These are phyloP conservation scores for Littorina saxatilis DNA, from an alignment of 1,140 invertebrate genomes.

Conservation along the genomic window DNA sequence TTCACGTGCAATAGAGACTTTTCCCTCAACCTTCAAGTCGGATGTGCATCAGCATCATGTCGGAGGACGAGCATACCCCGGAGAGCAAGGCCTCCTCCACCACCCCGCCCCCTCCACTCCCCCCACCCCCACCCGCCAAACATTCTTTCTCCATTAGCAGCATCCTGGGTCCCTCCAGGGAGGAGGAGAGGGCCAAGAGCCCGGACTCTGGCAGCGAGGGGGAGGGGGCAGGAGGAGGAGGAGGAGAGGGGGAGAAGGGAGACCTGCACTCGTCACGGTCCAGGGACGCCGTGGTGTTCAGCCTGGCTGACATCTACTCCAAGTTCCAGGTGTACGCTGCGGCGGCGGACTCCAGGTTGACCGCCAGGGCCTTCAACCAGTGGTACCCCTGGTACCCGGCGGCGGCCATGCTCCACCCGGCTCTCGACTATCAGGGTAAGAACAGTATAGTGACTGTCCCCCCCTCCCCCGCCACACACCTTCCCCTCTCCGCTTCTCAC, in stretches of 20 bases:
- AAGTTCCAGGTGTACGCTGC: slow-evolving; percentile 42
- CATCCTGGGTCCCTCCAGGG: slow-evolving; percentile 39
- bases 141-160: slow-evolving; percentile 47
- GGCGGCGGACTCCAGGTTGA: slow-evolving; percentile 27
- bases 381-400: slow-evolving; percentile 49
- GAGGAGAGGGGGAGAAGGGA: not conserved
- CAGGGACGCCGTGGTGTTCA: slow-evolving; percentile 45
- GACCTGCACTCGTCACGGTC: not conserved
- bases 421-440: slow-evolving; percentile 30
- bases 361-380: slow-evolving; percentile 41
- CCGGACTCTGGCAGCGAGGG: not conserved
- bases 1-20: too few relatives aligned
- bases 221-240: not conserved
- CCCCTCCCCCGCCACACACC: too few relatives aligned
- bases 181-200: not conserved
- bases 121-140: slow-evolving; percentile 11
- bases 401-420: slow-evolving; percentile 33
- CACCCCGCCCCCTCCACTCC: slow-evolving; percentile 23
- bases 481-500: too few relatives aligned
- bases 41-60: slow-evolving; percentile 1
- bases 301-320: slow-evolving; percentile 45
- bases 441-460: not conserved
- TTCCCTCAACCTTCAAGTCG: too few relatives aligned
- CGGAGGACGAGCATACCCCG: slow-evolving; percentile 29
- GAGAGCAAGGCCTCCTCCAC: slow-evolving; percentile 30